A percentile compares a stretch with the other conserved stretches of the same genome.
phyloP scores from a whole-genome alignment of 1,140 invertebrate genomes.

The Acyrthosiphon pisum region DNA sequence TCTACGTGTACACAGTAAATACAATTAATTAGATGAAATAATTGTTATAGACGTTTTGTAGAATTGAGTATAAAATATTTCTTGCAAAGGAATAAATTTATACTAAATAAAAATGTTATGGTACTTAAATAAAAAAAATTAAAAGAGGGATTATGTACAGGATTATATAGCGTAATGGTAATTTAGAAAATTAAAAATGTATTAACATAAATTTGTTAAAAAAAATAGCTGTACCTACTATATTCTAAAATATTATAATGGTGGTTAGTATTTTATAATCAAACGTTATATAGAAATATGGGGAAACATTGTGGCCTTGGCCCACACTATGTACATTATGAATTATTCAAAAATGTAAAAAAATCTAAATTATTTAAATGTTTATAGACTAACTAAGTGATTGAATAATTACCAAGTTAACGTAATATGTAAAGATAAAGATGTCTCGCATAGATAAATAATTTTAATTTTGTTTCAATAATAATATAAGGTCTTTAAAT shows the following conservation, averaged over 20 bases:
- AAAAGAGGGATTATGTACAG: neutral
- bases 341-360: no score
- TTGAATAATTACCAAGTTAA: neutral
- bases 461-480: neutral
- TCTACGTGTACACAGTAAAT: neutral
- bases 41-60: neutral
- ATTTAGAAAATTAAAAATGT: neutral
- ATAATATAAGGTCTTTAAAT: neutral
- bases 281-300: neutral
- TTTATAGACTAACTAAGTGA: neutral
- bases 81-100: neutral
- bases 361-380: neutral
- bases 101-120: neutral
- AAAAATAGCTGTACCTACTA: neutral
- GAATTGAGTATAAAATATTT: conserved; percentile 1
- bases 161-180: neutral
- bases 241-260: neutral
- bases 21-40: neutral
- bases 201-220: no score
- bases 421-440: neutral
- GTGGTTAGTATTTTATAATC: neutral
- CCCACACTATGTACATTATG: neutral
- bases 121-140: neutral
- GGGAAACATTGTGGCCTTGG: neutral
- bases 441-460: neutral